Evolutionary conservation across 2,888 invertebrate genomes (phyloP).

Genomic region (Tanytarsus gracilentus): DNA sequence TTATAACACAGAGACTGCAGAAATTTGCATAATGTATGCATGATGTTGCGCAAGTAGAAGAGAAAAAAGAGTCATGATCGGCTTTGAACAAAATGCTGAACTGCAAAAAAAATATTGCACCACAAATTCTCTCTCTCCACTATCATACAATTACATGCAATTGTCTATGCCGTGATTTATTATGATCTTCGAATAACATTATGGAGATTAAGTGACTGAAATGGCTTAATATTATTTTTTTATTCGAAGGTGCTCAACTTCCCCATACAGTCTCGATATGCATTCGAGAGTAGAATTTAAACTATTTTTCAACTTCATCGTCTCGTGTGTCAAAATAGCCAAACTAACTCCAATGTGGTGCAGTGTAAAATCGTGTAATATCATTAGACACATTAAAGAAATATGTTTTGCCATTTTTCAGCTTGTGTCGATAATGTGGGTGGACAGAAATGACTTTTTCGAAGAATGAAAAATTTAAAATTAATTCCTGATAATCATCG

Average conservation of each 20-base stretch:
- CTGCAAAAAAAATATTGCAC: conserved; percentile 22
- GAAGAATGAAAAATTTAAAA: no score
- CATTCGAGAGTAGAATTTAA: no score
- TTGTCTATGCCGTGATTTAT: conserved; percentile 30
- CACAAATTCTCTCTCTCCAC: conserved; percentile 26
- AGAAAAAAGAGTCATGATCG: neutral
- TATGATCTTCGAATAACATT: conserved; percentile 27
- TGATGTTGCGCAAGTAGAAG: conserved; percentile 13
- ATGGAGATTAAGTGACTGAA: conserved; percentile 29
- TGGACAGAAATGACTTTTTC: no score
- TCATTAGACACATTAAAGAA: no score
- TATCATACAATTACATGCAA: conserved; percentile 30
- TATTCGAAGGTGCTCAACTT: neutral
- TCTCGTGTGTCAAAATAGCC: no score
- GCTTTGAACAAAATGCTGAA: conserved; percentile 6
- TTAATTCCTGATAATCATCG: no score
- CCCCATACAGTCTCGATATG: neutral
- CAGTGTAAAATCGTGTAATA: no score
- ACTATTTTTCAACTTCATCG: no score
- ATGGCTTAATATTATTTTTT: conserved; percentile 20
- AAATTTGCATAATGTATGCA: conserved; percentile 27
- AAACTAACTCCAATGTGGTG: no score
- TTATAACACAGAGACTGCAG: conserved; percentile 28
- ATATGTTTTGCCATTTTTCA: no score
- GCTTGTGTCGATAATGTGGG: conserved; percentile 27